phyloP scores from a whole-genome alignment of 2,888 invertebrate species.

The Sabatieria punctata region DNA sequence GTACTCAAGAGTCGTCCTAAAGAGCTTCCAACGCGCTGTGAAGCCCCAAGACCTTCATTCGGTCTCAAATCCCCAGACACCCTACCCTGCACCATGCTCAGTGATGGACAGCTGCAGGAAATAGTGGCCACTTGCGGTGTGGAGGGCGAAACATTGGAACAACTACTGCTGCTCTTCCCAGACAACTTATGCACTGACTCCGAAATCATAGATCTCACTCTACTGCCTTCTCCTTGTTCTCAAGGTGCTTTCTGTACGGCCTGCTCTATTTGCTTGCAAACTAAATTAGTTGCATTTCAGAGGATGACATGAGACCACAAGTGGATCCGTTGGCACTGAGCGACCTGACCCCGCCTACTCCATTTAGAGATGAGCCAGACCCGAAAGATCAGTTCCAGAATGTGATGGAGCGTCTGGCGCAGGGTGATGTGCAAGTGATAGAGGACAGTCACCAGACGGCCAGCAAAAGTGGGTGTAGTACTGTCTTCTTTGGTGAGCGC shows the following conservation, averaged over 20 bases:
- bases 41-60: neutral
- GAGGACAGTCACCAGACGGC: neutral
- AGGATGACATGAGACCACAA: no score
- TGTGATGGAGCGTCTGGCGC: conserved; percentile 1
- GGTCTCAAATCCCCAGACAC: conserved; percentile 7
- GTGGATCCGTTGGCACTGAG: no score
- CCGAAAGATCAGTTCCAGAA: neutral
- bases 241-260: no score
- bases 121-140: neutral
- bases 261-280: neutral
- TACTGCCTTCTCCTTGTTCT: conserved; percentile 7
- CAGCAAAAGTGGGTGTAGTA: neutral
- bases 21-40: neutral
- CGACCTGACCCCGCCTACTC: neutral
- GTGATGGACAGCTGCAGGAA: conserved; percentile 1
- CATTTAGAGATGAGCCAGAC: neutral
- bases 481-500: no score
- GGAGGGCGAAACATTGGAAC: conserved; percentile 6
- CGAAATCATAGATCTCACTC: conserved; percentile 12
- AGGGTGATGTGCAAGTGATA: neutral
- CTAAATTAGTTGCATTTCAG: neutral
- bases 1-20: neutral
- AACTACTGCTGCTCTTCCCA: conserved; percentile 11
- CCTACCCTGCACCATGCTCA: conserved; percentile 2
- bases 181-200: conserved; percentile 11